Base-by-base conservation (phyloP, 2,113 vertebrate species). In the Chamaea fasciata region DNA sequence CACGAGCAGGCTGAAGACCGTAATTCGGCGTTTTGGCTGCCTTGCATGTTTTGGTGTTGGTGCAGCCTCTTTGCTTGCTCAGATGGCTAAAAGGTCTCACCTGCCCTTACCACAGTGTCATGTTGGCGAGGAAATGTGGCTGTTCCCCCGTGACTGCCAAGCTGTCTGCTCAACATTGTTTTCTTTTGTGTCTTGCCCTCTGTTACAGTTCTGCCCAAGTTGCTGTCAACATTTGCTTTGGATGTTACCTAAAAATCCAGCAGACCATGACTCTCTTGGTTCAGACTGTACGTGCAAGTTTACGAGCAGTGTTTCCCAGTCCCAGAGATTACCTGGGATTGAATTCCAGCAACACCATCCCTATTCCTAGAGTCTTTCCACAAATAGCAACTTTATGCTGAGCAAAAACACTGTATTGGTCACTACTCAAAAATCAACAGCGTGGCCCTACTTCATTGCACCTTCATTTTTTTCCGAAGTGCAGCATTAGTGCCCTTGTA, bases 231-330 rank as follows among this genome's bases (percentile, higher is more conserved):
- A 2, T 77, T 83, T 80, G 12, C 4, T 73, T 69, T 53, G 55
- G 56, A 65, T 57, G 59, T 77, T 93, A 62, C 41, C 84, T 64
- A 49, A 81, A 80, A 83, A 37, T 79, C 22, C 35, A 10, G 8
- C 17, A 68, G 49, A 60, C 14, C 3, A 0, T 75, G 47, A 63
- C 55, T 11, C 14, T 53, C 10, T 49, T 4, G 2, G 24, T 89
- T 89, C 50, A 84, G n/a, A 37, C 31, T 1, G 0, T 52, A 18
- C 4, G 0, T 42, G 33, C 35, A 59, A 55, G 0, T 76, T 88
- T 46, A 71, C 1, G 8, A 52, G 31, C 22, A 55, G 26, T 7
- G 24, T 80, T 73, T 86, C 87, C 55, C 42, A 74, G 0, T 78
- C 37, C 24, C 20, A 41, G 55, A 80, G 68, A 37, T 77, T n/a